Evolutionary conservation across 2,888 invertebrate species (phyloP).

Genomic region (Lomographa bimaculata): DNA sequence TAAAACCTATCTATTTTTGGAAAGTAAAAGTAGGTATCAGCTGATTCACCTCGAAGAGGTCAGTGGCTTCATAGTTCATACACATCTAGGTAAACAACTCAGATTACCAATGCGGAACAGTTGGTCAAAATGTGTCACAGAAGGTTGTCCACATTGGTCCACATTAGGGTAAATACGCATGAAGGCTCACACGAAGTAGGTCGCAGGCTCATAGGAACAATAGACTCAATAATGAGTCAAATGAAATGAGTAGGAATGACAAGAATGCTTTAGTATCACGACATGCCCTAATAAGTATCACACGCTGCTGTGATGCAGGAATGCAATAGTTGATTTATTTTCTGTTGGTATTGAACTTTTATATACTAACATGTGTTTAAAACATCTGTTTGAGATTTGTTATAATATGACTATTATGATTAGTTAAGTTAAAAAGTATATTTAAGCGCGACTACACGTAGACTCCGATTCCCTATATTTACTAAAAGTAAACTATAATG

Average conservation of each 20-base stretch:
- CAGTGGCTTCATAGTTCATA: slow-evolving; percentile 5
- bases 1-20: not conserved
- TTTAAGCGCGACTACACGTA: too few relatives aligned
- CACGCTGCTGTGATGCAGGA: slow-evolving; percentile 32
- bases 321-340: slow-evolving; percentile 23
- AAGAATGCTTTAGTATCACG: slow-evolving; percentile 63
- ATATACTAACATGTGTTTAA: slow-evolving; percentile 8
- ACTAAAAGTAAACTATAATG: too few relatives aligned
- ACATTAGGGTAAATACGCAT: slow-evolving; percentile 50
- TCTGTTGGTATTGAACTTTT: slow-evolving; percentile 6
- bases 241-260: slow-evolving; percentile 41
- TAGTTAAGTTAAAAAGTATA: too few relatives aligned
- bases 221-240: slow-evolving; percentile 23
- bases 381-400: too few relatives aligned
- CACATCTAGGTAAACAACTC: slow-evolving; percentile 15
- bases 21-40: slow-evolving; percentile 25
- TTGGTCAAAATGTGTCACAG: slow-evolving; percentile 24
- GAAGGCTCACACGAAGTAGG: slow-evolving; percentile 46
- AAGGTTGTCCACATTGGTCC: slow-evolving; percentile 51
- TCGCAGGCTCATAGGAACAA: slow-evolving; percentile 34
- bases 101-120: slow-evolving; percentile 15
- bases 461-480: too few relatives aligned
- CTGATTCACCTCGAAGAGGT: slow-evolving; percentile 12
- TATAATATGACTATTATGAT: too few relatives aligned
- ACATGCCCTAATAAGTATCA: slow-evolving; percentile 34